These are phyloP conservation scores for Luscinia luscinia DNA, from an alignment of 2,797 vertebrate species.

Conservation along the genomic window DNA sequence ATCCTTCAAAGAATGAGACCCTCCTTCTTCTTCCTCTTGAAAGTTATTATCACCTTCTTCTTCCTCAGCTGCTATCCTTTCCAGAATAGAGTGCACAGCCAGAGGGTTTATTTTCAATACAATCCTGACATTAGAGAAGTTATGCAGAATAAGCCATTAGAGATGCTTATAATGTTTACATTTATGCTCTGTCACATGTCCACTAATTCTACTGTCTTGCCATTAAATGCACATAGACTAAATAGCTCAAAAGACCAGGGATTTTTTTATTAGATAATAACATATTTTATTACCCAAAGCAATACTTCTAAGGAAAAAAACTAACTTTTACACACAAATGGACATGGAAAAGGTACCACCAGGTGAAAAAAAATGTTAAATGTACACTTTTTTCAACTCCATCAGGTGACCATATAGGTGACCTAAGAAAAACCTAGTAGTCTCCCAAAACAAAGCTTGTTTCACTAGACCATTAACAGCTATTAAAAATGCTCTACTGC, in stretches of 20 bases:
- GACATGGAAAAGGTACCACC: background rate
- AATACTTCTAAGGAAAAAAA: background rate
- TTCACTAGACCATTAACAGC: background rate
- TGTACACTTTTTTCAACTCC: background rate
- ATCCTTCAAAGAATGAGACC: constrained; percentile 95
- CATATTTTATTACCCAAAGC: background rate
- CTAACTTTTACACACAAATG: background rate
- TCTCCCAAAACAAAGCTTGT: background rate
- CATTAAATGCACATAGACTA: background rate
- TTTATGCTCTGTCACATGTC: background rate
- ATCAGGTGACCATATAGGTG: background rate
- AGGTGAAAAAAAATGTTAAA: background rate
- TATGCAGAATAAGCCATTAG: constrained; percentile 36
- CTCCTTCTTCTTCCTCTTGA: constrained; percentile 93
- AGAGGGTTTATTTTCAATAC: constrained; percentile 95
- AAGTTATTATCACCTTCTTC: constrained; percentile 87
- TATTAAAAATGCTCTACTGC: background rate
- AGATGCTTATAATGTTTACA: background rate
- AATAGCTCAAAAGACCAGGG: background rate
- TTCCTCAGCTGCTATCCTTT: constrained; percentile 91
- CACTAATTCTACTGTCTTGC: background rate
- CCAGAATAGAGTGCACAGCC: constrained; percentile 94
- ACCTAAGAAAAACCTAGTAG: background rate
- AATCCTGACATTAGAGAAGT: constrained; percentile 79
- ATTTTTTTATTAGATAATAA: background rate